phyloP scores from a whole-genome alignment of 2,888 invertebrate species.

The Automeris io region DNA sequence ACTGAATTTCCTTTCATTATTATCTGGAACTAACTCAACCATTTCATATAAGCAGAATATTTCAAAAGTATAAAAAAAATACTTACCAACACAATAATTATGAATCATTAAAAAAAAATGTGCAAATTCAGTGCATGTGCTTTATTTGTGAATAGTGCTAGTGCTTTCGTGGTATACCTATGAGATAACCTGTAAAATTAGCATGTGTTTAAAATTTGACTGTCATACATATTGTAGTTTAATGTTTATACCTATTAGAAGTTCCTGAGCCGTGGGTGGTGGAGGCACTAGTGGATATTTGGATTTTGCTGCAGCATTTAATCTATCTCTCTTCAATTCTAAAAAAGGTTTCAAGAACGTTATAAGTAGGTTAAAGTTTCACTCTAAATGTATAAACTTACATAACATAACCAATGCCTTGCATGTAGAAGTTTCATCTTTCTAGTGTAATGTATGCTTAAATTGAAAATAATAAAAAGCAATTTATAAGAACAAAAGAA shows the following conservation, averaged over 20 bases:
- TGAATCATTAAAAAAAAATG: slow-evolving; percentile 17
- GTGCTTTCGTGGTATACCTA: slow-evolving; percentile 42
- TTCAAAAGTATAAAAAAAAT: not conserved
- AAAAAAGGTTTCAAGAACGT: slow-evolving; percentile 2
- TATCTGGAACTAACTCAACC: not conserved
- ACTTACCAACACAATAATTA: not conserved
- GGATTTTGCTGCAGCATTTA: slow-evolving; percentile 8
- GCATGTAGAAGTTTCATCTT: no score
- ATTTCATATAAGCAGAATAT: not conserved
- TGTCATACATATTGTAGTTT: not conserved
- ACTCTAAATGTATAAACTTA: no score
- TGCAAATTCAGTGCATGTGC: slow-evolving; percentile 31
- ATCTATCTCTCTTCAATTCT: slow-evolving; percentile 20
- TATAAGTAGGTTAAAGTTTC: not conserved
- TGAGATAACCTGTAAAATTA: slow-evolving; percentile 55
- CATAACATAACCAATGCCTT: no score
- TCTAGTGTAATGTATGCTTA: no score
- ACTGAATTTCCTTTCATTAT: slow-evolving; percentile 14
- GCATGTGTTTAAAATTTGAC: not conserved
- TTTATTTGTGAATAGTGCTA: slow-evolving; percentile 32
- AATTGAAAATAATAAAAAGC: no score
- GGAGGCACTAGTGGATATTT: slow-evolving; percentile 17
- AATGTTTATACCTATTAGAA: slow-evolving; percentile 22
- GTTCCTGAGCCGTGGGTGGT: slow-evolving; percentile 16
- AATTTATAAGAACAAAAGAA: no score